phyloP scores from a whole-genome alignment of 2,888 invertebrate species.

The Marronus borbonicus region DNA sequence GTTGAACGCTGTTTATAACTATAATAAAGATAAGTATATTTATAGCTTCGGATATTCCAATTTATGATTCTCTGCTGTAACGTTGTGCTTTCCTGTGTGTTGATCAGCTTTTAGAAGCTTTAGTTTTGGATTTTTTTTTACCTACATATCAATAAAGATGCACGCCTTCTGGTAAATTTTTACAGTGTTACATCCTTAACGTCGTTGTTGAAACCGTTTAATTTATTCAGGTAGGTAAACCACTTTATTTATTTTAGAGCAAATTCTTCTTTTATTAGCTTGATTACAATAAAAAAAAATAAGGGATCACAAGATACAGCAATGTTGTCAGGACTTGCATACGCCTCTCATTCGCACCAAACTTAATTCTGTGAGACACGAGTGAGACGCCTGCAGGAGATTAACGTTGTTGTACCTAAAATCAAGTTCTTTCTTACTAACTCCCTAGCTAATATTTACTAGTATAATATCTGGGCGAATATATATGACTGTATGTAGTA shows the following conservation, averaged over 20 bases:
- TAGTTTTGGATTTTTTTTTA: background rate
- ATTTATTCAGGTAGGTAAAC: conserved; percentile 81
- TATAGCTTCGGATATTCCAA: background rate
- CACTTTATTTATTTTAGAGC: background rate
- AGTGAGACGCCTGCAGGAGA: too few relatives aligned
- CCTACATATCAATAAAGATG: conserved; percentile 11
- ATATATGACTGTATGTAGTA: too few relatives aligned
- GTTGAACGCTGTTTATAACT: background rate
- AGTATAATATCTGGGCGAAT: too few relatives aligned
- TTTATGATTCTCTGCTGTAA: background rate
- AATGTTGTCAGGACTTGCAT: too few relatives aligned
- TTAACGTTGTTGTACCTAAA: too few relatives aligned
- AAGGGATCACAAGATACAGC: too few relatives aligned
- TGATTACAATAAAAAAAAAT: too few relatives aligned
- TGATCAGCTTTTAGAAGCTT: background rate
- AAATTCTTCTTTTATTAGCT: background rate
- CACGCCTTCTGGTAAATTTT: conserved; percentile 48
- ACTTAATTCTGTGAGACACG: too few relatives aligned
- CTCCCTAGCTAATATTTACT: too few relatives aligned
- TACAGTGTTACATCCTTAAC: conserved; percentile 71
- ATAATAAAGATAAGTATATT: conserved; percentile 15
- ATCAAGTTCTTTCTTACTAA: too few relatives aligned
- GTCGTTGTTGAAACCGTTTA: conserved; percentile 81
- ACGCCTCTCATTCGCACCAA: too few relatives aligned
- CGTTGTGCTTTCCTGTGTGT: conserved; percentile 5